A percentile compares a stretch with the other conserved stretches of the same genome.
Conservation (phyloP, 2,797 vertebrate species). For the Pagetopsis macropterus region DNA sequence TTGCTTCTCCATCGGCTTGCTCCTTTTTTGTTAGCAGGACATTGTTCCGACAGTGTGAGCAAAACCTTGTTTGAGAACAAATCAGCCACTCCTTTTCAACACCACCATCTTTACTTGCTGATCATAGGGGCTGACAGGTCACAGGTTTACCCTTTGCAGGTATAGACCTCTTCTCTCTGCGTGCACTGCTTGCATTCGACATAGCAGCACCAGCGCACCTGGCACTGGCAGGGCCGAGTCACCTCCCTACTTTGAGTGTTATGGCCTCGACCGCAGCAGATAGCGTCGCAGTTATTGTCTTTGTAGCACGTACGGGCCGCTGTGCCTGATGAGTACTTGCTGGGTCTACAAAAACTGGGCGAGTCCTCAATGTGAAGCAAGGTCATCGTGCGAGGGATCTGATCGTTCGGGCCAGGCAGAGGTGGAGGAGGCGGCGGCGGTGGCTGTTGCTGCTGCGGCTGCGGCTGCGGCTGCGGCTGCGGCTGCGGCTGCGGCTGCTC, state of each 20-base stretch:
- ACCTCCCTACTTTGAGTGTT: conserved; percentile 98
- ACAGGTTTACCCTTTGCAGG: conserved; percentile 89
- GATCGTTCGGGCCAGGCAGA: conserved; percentile 83
- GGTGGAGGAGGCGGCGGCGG: conserved; percentile 66
- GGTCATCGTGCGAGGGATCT: conserved; percentile 94
- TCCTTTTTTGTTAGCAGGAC: conserved; percentile 58
- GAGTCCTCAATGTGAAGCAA: conserved; percentile 99
- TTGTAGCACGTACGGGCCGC: conserved; percentile 96
- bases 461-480: conserved; percentile 45
- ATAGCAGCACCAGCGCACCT: conserved; percentile 99
- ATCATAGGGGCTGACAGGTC: conserved; percentile 11
- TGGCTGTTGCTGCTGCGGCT: no score
- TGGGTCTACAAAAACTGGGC: conserved; percentile 94
- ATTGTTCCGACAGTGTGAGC: conserved; percentile 53
- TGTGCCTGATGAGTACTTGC: conserved; percentile 93
- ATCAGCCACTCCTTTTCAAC: conserved; percentile 39
- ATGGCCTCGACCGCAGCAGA: conserved; percentile 97
- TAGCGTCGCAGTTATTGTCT: conserved; percentile 98
- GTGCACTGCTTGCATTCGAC: conserved; percentile 99
- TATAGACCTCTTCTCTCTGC: conserved; percentile 97
- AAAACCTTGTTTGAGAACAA: conserved; percentile 58
- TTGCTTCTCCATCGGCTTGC: conserved; percentile 67
- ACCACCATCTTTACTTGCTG: conserved; percentile 41
- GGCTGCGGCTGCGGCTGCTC: conserved; percentile 33
- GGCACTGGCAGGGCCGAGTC: conserved; percentile 96